phyloP scores from a whole-genome alignment of 2,797 vertebrate species.

The Cyprinella venusta region DNA sequence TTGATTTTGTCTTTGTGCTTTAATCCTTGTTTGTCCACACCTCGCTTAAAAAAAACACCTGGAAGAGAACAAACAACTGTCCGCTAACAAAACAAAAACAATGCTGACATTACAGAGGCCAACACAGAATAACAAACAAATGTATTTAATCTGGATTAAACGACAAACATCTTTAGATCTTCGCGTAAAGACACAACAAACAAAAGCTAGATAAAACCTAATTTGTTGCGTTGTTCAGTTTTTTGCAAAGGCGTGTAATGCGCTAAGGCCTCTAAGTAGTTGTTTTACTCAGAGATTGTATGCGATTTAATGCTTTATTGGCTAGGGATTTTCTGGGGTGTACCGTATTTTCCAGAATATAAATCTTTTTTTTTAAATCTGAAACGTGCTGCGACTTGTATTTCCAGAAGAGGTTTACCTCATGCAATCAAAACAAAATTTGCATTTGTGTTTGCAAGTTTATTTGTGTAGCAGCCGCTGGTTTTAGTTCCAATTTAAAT shows the following conservation, averaged over 20 bases:
- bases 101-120: constrained; percentile 40
- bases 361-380: not conserved
- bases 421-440: not conserved
- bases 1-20: constrained; percentile 49
- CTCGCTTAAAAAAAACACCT: constrained; percentile 55
- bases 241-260: constrained; percentile 5
- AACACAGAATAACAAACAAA: constrained; percentile 40
- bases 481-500: not conserved
- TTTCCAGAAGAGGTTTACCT: no score
- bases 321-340: not conserved
- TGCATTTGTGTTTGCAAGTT: not conserved
- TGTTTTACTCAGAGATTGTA: not conserved
- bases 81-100: constrained; percentile 61
- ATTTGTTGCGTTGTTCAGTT: not conserved
- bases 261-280: not conserved
- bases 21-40: constrained; percentile 56
- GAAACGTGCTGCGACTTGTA: not conserved
- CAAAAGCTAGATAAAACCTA: constrained; percentile 25
- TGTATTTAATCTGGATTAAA: constrained; percentile 54
- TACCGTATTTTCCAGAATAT: not conserved
- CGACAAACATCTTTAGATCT: constrained; percentile 49
- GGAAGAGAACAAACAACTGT: constrained; percentile 33
- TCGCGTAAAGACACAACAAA: constrained; percentile 50
- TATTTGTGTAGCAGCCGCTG: not conserved
- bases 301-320: not conserved